Evolutionary conservation across 2,888 invertebrate genomes (phyloP).

Genomic region (Alloplasta piceator): DNA sequence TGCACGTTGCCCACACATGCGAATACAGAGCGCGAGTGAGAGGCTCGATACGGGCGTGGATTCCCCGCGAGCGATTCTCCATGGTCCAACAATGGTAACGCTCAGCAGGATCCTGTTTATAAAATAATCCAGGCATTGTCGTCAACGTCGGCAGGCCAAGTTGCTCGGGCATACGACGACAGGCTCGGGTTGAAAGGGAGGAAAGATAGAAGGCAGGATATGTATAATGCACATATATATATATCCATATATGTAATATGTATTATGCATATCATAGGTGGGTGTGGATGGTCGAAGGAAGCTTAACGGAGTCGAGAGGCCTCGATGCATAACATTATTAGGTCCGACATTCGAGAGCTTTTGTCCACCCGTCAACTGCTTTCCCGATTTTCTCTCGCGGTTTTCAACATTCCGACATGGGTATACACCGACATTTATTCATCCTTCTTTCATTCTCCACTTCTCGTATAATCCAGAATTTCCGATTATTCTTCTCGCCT

Average conservation of each 20-base stretch:
- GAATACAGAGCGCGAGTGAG: slow-evolving; percentile 45
- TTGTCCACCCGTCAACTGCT: slow-evolving; percentile 79
- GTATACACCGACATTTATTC: too few relatives aligned
- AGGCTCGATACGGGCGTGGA: slow-evolving; percentile 44
- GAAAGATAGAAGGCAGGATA: slow-evolving; percentile 40
- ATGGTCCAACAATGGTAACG: slow-evolving; percentile 58
- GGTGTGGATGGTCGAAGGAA: slow-evolving; percentile 39
- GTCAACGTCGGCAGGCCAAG: slow-evolving; percentile 61
- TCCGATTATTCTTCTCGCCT: too few relatives aligned
- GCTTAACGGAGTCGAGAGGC: slow-evolving; percentile 48
- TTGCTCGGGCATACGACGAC: slow-evolving; percentile 32
- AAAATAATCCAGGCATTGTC: slow-evolving; percentile 79
- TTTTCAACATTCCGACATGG: not conserved
- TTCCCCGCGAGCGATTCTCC: slow-evolving; percentile 59
- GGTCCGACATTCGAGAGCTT: slow-evolving; percentile 72
- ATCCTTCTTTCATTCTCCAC: too few relatives aligned
- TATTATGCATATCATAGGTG: slow-evolving; percentile 1
- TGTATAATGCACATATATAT: not conserved
- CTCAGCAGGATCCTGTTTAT: slow-evolving; percentile 77
- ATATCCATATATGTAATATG: not conserved
- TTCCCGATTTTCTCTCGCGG: slow-evolving; percentile 4
- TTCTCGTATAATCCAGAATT: too few relatives aligned
- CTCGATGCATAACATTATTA: slow-evolving; percentile 70
- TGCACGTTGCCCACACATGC: slow-evolving; percentile 18
- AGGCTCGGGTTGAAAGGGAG: slow-evolving; percentile 35